Conservation (phyloP, 2,797 vertebrate species). For the Orientallactaga sibirica region DNA sequence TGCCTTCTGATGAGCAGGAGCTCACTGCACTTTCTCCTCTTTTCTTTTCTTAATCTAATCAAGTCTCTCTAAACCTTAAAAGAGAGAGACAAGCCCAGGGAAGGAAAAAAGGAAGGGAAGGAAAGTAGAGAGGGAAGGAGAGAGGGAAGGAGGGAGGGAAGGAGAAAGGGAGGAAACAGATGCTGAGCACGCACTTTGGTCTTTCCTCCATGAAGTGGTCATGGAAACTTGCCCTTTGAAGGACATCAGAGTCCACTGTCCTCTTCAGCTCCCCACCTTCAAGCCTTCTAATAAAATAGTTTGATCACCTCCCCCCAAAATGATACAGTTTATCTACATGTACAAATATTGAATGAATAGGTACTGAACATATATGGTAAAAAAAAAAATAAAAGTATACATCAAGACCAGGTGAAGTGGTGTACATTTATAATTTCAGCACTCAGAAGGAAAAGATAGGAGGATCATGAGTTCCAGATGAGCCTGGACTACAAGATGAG, state of each 20-base stretch:
- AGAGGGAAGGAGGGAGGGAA: too few species aligned
- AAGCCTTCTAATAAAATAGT: not conserved
- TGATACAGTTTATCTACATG: not conserved
- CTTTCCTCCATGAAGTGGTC: not conserved
- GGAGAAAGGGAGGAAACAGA: too few species aligned
- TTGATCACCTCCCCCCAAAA: not conserved
- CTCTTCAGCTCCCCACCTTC: not conserved
- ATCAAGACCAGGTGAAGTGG: not conserved
- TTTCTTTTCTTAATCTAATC: too few species aligned
- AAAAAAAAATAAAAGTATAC: conserved; percentile 44
- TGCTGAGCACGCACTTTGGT: too few species aligned
- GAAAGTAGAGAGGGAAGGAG: too few species aligned
- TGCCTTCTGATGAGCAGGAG: too few species aligned
- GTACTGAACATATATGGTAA: not conserved
- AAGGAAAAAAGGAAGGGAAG: too few species aligned
- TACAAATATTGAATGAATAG: not conserved
- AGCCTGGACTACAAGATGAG: not conserved
- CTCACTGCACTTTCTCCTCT: too few species aligned
- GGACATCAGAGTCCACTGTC: not conserved
- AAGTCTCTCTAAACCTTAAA: too few species aligned
- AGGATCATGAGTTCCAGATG: not conserved
- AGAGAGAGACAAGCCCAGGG: too few species aligned
- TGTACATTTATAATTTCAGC: not conserved
- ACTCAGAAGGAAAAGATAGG: not conserved
- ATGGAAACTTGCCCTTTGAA: not conserved